Percentiles rank a stretch among this genome's conserved stretches.
Evolutionary conservation across 1,140 invertebrate species (phyloP).

Genomic region (Drosophila rhopaloa): DNA sequence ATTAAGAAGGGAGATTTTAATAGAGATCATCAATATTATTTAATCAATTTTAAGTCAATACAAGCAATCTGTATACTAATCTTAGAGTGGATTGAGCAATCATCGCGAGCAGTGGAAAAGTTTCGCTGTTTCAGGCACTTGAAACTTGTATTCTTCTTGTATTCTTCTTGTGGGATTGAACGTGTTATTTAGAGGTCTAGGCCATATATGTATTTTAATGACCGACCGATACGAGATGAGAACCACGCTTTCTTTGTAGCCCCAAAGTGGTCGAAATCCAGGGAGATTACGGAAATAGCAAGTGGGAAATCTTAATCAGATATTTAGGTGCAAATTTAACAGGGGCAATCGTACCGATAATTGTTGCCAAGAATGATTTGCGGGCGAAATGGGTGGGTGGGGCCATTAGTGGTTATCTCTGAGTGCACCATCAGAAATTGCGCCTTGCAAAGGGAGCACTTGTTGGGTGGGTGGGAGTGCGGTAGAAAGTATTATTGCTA

Average conservation of each 20-base stretch:
- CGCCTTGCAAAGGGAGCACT: constrained; percentile 11
- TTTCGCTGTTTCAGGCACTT: constrained; percentile 24
- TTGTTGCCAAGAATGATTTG: constrained; percentile 70
- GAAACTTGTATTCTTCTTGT: constrained; percentile 6
- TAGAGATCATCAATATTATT: neutral
- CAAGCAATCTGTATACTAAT: constrained; percentile 8
- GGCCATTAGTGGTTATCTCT: constrained; percentile 43
- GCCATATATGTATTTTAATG: constrained; percentile 3
- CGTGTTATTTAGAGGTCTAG: constrained; percentile 12
- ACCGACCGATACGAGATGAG: constrained; percentile 21
- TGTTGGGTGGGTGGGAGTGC: constrained; percentile 11
- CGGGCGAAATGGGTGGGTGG: constrained; percentile 19
- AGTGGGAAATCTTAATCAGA: constrained; percentile 50
- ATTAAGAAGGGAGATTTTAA: neutral
- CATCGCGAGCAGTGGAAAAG: constrained; percentile 47
- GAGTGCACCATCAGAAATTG: constrained; percentile 31
- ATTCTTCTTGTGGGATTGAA: constrained; percentile 2
- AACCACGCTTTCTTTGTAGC: constrained; percentile 23
- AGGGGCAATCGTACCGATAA: constrained; percentile 58
- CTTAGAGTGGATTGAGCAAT: constrained; percentile 1
- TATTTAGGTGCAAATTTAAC: constrained; percentile 63
- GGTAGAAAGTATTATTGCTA: constrained; percentile 15
- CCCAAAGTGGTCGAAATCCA: constrained; percentile 25
- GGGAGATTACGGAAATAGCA: constrained; percentile 33
- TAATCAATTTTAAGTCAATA: neutral